Percentiles rank a stretch among this genome's conserved stretches.
These are phyloP conservation scores for Monodelphis domestica DNA, from an alignment of 2,797 vertebrate species.

Conservation along the genomic window DNA sequence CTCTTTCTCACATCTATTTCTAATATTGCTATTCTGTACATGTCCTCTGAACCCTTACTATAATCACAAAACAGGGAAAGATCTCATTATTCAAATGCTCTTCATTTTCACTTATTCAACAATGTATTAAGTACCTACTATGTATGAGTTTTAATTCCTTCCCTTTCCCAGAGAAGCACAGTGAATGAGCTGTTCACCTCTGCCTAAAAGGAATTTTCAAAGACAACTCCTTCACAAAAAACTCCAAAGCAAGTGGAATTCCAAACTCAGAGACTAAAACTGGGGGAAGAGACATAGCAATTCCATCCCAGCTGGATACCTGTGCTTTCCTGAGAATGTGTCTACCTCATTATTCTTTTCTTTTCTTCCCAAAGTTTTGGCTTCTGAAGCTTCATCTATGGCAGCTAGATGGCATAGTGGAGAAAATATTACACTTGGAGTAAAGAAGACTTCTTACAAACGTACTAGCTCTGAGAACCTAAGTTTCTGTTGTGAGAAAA, in stretches of 20 bases:
- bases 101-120: neutral
- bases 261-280: neutral
- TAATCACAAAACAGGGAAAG: neutral
- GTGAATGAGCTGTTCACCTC: neutral
- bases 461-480: neutral
- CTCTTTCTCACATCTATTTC: neutral
- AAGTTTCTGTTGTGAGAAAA: no score
- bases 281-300: neutral
- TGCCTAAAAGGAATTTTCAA: neutral
- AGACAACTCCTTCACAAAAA: neutral
- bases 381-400: neutral
- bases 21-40: neutral
- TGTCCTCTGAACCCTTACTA: neutral
- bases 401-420: neutral
- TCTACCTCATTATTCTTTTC: neutral
- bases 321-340: no score
- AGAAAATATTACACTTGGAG: neutral
- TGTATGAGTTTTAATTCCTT: neutral
- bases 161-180: neutral
- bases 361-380: neutral
- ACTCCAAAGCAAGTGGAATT: neutral
- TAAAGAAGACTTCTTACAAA: neutral
- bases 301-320: neutral
- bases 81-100: neutral
- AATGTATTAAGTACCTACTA: neutral